Percentiles rank a stretch among this genome's conserved stretches.
These are phyloP conservation scores for Mus musculus DNA, from an alignment of 2,113 vertebrate genomes.

Conservation along the genomic window DNA sequence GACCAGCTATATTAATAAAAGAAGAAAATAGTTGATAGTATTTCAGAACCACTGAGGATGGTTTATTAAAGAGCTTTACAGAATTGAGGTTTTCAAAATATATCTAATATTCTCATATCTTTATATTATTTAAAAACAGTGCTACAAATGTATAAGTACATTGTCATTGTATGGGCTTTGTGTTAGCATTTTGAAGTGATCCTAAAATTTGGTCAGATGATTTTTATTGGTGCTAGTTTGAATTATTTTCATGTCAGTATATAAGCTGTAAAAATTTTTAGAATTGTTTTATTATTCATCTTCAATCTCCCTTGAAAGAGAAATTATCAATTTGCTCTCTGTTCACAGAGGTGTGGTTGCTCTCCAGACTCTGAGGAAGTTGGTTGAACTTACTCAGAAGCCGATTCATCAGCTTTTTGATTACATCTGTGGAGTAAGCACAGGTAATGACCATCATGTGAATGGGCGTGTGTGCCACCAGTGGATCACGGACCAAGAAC, in stretches of 20 bases:
- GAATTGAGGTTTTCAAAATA: background rate
- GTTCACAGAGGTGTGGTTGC: constrained; percentile 94
- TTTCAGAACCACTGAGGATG: background rate
- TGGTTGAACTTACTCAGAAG: constrained; percentile 95
- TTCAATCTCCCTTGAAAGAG: constrained; percentile 44
- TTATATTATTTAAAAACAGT: constrained; percentile 32
- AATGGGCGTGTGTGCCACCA: background rate
- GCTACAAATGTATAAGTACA: background rate
- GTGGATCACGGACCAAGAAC: background rate
- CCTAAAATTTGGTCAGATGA: background rate
- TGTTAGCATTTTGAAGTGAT: constrained; percentile 43
- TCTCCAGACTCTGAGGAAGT: constrained; percentile 94
- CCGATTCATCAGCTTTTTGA: constrained; percentile 97
- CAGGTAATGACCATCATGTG: constrained; percentile 88
- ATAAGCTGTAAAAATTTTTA: constrained; percentile 26
- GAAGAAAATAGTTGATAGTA: background rate
- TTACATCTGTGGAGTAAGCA: constrained; percentile 99
- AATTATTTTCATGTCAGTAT: background rate
- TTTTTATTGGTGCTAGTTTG: background rate
- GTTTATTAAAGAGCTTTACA: background rate
- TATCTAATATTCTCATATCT: background rate
- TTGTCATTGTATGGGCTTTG: background rate
- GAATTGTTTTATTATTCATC: constrained; percentile 42
- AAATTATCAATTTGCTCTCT: constrained; percentile 63
- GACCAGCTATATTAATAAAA: background rate